Conservation (phyloP, 2,888 invertebrate genomes). For the Seira musarum region DNA sequence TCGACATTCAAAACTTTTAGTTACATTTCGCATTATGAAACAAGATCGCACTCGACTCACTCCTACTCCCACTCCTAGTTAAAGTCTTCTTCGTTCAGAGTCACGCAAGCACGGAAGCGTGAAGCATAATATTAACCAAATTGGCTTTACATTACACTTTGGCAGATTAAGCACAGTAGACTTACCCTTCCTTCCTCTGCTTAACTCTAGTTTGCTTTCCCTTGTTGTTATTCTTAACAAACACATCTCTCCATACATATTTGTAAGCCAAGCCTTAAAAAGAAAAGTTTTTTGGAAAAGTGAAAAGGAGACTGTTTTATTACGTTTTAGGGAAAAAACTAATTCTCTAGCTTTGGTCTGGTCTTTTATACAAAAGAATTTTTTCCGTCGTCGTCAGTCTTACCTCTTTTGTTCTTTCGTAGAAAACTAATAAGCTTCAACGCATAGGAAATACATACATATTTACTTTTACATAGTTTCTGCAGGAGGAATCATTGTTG, state of each 20-base stretch:
- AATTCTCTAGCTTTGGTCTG: slow-evolving; percentile 14
- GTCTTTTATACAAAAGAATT: neutral
- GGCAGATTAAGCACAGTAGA: slow-evolving; percentile 33
- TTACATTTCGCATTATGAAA: neutral
- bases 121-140: slow-evolving; percentile 45
- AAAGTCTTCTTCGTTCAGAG: neutral
- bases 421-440: neutral
- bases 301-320: slow-evolving; percentile 25
- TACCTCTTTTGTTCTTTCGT: slow-evolving; percentile 1
- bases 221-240: neutral
- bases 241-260: slow-evolving; percentile 4
- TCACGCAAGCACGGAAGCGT: slow-evolving; percentile 8
- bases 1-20: neutral
- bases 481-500: neutral
- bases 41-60: neutral
- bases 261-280: too few species aligned
- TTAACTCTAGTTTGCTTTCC: too few species aligned
- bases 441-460: neutral
- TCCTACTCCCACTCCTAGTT: neutral
- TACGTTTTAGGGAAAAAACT: slow-evolving; percentile 26
- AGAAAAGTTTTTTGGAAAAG: too few species aligned
- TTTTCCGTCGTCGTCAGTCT: neutral
- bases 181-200: slow-evolving; percentile 6
- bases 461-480: neutral
- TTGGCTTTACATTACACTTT: slow-evolving; percentile 43